A percentile compares a stretch with the other conserved stretches of the same genome.
Conservation (phyloP, 2,888 invertebrate species). For the Pimpla rufipes region DNA sequence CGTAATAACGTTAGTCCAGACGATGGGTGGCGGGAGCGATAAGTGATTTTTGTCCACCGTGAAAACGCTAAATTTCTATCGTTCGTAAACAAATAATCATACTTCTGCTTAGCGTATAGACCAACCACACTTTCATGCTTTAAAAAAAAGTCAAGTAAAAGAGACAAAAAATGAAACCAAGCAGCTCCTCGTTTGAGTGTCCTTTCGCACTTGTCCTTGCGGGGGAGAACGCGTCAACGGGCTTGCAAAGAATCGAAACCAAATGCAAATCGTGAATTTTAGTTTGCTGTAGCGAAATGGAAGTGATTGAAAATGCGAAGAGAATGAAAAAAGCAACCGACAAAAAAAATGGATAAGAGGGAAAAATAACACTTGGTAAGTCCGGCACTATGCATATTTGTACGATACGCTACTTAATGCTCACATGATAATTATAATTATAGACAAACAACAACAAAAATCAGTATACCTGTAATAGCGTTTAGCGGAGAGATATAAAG, state of each 20-base stretch:
- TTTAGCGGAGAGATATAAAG: slow-evolving; percentile 78
- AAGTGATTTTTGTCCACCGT: slow-evolving; percentile 49
- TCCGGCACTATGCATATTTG: slow-evolving; percentile 80
- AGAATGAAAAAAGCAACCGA: slow-evolving; percentile 47
- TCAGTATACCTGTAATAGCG: slow-evolving; percentile 80
- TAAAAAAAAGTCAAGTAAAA: slow-evolving; percentile 41
- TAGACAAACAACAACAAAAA: slow-evolving; percentile 66
- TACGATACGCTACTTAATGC: slow-evolving; percentile 83
- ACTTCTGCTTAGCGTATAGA: slow-evolving; percentile 55
- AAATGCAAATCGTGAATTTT: slow-evolving; percentile 68
- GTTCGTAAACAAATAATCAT: slow-evolving; percentile 54
- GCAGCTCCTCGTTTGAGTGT: slow-evolving; percentile 56
- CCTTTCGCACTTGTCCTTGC: slow-evolving; percentile 62
- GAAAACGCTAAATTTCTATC: slow-evolving; percentile 54
- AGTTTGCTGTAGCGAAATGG: slow-evolving; percentile 60
- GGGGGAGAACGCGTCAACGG: slow-evolving; percentile 48
- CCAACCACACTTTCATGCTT: slow-evolving; percentile 49
- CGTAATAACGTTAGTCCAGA: slow-evolving; percentile 24
- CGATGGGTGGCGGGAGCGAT: slow-evolving; percentile 47
- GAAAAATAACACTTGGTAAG: slow-evolving; percentile 73
- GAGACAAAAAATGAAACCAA: slow-evolving; percentile 35
- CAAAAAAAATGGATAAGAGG: slow-evolving; percentile 46
- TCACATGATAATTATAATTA: slow-evolving; percentile 74
- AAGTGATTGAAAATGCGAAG: slow-evolving; percentile 21
- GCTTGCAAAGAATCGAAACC: slow-evolving; percentile 67